Percentiles rank a stretch among this genome's conserved stretches.
These are phyloP conservation scores for Apotomis turbidana DNA, from an alignment of 2,888 invertebrate genomes.

Conservation along the genomic window DNA sequence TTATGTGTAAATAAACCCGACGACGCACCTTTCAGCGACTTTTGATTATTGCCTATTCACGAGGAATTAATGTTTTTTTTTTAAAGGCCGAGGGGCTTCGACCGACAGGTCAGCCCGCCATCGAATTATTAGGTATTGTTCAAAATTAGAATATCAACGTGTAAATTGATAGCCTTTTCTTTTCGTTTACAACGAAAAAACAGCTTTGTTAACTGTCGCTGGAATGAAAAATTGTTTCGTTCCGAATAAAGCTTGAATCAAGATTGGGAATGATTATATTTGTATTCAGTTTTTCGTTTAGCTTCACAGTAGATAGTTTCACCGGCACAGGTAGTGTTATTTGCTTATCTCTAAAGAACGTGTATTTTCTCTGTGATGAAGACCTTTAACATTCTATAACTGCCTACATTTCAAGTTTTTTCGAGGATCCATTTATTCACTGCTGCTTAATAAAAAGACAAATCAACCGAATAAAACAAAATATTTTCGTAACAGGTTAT, in stretches of 20 bases:
- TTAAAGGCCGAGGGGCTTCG: slow-evolving; percentile 46
- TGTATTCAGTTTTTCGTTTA: neutral
- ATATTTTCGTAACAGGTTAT: too few relatives aligned
- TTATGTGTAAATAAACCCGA: slow-evolving; percentile 45
- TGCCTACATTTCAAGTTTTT: too few relatives aligned
- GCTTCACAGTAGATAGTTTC: too few relatives aligned
- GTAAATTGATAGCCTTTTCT: slow-evolving; percentile 22
- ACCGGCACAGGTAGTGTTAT: too few relatives aligned
- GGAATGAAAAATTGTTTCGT: neutral
- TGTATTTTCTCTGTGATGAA: too few relatives aligned
- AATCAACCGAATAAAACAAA: too few relatives aligned
- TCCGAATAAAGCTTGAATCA: neutral
- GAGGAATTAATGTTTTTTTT: slow-evolving; percentile 56
- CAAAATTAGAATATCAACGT: slow-evolving; percentile 26
- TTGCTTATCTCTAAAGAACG: too few relatives aligned
- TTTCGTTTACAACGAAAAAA: slow-evolving; percentile 3
- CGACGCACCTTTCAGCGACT: slow-evolving; percentile 47
- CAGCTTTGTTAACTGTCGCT: neutral
- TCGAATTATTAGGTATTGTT: slow-evolving; percentile 13
- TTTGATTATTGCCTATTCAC: slow-evolving; percentile 58
- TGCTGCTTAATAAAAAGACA: too few relatives aligned
- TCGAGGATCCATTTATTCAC: too few relatives aligned
- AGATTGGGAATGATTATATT: neutral
- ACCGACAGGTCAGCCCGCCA: slow-evolving; percentile 23
- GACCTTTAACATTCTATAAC: too few relatives aligned